These are phyloP conservation scores for Clusia tigrina DNA, from an alignment of 2,888 invertebrate genomes.

Conservation along the genomic window DNA sequence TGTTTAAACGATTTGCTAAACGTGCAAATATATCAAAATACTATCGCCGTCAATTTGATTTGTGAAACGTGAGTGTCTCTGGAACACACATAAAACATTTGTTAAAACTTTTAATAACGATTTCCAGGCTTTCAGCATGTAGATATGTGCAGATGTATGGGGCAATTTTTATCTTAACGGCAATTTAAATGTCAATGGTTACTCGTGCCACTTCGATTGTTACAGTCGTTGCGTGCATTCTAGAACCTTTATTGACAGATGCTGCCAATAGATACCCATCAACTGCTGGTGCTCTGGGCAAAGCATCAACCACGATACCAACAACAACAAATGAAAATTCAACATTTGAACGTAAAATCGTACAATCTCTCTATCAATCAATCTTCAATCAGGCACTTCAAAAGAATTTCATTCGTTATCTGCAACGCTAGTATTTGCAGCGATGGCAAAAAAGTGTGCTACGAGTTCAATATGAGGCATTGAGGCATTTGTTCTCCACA, in stretches of 20 bases:
- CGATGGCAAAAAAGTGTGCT: constrained; percentile 9
- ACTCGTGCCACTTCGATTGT: background rate
- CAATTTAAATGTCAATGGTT: background rate
- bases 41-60: background rate
- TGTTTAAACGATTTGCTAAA: background rate
- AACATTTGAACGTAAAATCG: constrained; percentile 18
- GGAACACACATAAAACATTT: background rate
- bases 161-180: background rate
- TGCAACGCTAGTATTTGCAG: constrained; percentile 21
- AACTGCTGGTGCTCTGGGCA: no score
- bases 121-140: background rate
- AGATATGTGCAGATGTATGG: no score
- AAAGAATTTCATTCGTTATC: constrained; percentile 29
- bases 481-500: background rate
- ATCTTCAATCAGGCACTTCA: constrained; percentile 29
- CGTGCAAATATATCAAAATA: no score
- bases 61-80: background rate
- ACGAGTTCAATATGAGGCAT: background rate
- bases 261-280: background rate
- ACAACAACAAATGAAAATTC: background rate
- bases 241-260: background rate
- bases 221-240: background rate
- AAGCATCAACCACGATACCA: background rate
- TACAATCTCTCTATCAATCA: constrained; percentile 30
- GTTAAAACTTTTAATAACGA: background rate